Evolutionary conservation across 1,140 invertebrate species (phyloP), one percentile per base, ranked within the genome.

Genomic region (Ostrea denselamellosa): DNA sequence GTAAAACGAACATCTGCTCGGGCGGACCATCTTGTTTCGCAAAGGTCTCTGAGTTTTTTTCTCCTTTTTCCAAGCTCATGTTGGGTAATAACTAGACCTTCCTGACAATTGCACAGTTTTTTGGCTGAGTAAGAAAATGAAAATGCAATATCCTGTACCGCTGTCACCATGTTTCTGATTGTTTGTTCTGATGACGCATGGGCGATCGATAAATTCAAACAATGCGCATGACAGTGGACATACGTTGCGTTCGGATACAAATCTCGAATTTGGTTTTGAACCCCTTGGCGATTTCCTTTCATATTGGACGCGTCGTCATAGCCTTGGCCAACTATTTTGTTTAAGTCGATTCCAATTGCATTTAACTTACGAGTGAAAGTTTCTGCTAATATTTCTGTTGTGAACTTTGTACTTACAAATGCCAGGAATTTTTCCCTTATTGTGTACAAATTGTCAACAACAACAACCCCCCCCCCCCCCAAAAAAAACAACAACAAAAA

Each of bases 1-100:
- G 34, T 84, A 53, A 28, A 68, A 3, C 28, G 22, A 2, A 58
- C 56, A 84, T 87, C 82, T 44, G 86, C 82, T 8, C 86, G 77
- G 22, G 56, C 53, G 8, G 82, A 84, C 82, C 86, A 87, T 10
- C 81, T 9, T 44, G 86, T 87, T 81, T 87, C 77, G 51, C 86
- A 87, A 1, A 87, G 51, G 5, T 22, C 62, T 58, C n/a, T 34
- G 17, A 82, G 17, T 68, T 65, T 87, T 9, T 77, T 62, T n/a
- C n/a, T 9, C 54, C 22, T n/a, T 58, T 10, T 19, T 65, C 82
- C 82, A 87, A 58, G 56, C 19, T 58, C 56, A 58, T 58, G 56
- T 58, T 58, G 56, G 12, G 14, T 83, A 52, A 53, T 19, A 52
- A n/a, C 81, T 44, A 52, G 34, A 34, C 34, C n/a, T 58, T 58